Evolutionary conservation across 2,888 invertebrate species (phyloP), one percentile per base, ranked within the genome.

Genomic region (Melanotus villosus): DNA sequence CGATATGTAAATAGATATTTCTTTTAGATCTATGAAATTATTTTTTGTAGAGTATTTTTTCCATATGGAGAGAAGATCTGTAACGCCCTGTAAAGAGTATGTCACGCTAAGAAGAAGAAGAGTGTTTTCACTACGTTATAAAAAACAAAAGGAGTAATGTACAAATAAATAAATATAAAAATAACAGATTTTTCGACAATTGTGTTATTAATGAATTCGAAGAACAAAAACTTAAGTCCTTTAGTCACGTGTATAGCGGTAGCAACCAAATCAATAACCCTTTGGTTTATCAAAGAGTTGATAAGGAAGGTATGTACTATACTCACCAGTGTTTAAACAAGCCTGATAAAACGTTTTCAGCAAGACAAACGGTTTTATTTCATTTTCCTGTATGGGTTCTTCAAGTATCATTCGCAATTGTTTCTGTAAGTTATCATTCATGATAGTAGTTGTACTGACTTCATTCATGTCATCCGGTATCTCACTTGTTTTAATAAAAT

Each of bases 401-500:
- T 80, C 83, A 26, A 86, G 82, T 1, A 56, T 78, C 7, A 80
- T 79, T 72, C 83, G 84, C 12, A 86, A 73, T 71, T 86, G 85
- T 67, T 84, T 83, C 68, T 85, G 84, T 52, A 86, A 70, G 66
- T 84, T 83, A 74, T 86, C 86, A 30, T 82, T 82, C 58, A 85
- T 84, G 10, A 83, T 76, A 0, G 84, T 83, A 75, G 85, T 85
- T 0, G 84, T 84, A 72, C 83, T 84, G 1, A 86, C 81, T 18
- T 83, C 89, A 0, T 91, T 90, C 84, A 92, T 91, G 81, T 93
- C 93, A 69, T 93, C 92, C 0, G 93, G 92, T 60, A 93, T 93
- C 36, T 87, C 90, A 2, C 38, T 12, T 10, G 34, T 50, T 5
- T 26, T 26, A 1, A 65, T 26, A 18, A 65, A 65, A n/a, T 38